Evolutionary conservation across 2,113 vertebrate genomes (phyloP), one percentile per base, ranked within the genome.

Genomic region (Pelecanus crispus): DNA sequence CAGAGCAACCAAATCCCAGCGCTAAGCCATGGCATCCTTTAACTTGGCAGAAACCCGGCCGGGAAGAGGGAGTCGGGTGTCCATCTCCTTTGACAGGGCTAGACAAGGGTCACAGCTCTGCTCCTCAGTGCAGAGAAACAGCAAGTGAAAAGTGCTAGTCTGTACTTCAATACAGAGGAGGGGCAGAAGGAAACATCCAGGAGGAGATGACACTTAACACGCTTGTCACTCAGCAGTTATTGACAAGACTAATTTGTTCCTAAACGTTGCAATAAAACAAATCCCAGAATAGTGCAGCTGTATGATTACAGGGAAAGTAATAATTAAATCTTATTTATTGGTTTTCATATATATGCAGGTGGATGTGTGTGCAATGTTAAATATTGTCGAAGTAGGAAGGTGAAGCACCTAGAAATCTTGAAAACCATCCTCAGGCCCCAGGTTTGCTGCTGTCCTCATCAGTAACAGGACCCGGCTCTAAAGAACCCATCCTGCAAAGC

Each of bases 241-340:
- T 96, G 95, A 97, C 96, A 92, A 94, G 94, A 92, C 92, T 97
- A 95, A 97, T 97, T 91, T 81, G 86, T 88, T 96, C 86, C 86
- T 96, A 95, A 96, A 83, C 89, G 85, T 83, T 94, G 94, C 83
- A 88, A 92, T 96, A 94, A 95, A 97, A 74, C 2, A 7, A 91
- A 80, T 97, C 94, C 90, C 84, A 96, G 95, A 97, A 97, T 93
- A 97, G 95, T 93, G 79, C 86, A 95, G 95, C 96, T 81, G 56
- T 86, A 67, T 86, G 92, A 97, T 96, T 95, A 97, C 78, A 83
- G 71, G 90, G 94, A 97, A 97, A 96, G 70, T 81, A 82, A 78
- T 84, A 72, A 97, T 97, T 95, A 93, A 88, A 92, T 95, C 92
- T 52, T 81, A 77, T 91, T 93, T 96, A 67, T 59, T 74, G 52